Base-by-base conservation (phyloP, 30 jellyfish, hydroid and myxozoan genomes). In the Aurelia sp. region DNA sequence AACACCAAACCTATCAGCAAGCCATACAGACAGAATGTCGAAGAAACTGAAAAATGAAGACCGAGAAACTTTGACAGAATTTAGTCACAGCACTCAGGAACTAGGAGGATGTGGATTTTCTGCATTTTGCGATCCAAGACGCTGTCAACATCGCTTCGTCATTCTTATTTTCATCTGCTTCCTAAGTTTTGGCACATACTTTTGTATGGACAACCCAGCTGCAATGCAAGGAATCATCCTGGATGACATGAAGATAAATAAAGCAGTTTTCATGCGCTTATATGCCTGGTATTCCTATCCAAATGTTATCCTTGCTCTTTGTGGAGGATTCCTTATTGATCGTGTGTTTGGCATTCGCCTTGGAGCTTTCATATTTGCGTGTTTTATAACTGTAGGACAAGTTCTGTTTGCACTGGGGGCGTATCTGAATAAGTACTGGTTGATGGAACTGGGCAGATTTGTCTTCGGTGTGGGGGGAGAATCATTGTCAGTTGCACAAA, bases 211-310 rank as follows among this genome's bases (percentile, higher is more conserved):
- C 89, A 88, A 88, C 76, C 99, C 99, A 11, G 97, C 99, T 18
- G 99, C 99, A 8, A 59, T 94, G 81, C 97, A 88, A 57, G 77
- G 68, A 38, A 40, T 82, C 59, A 94, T 94, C 68, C 64, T 74
- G 13, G 67, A 70, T 5, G 99, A 82, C 71, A 67, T 94, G 97
- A 69, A 74, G 22, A 86, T 89, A 17, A 22, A 77, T 35, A 84
- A 80, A 44, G 94, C 79, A 72, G 30, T 60, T 3, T 94, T 73
- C 76, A 94, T 94, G 99, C 84, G 69, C 76, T 68, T 94, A 33
- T 94, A 94, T 71, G 91, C 99, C 33, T 89, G 96, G 91, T 94
- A 94, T 81, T 94, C 99, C 5, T 94, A 97, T 97, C 99, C 99
- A 13, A 94, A 90, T 86, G 99, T 94, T 30, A 84, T 94, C 18